A percentile compares a stretch with the other conserved stretches of the same genome.
These are phyloP conservation scores for Acridotheres tristis DNA, from an alignment of 2,797 vertebrate genomes.

Conservation along the genomic window DNA sequence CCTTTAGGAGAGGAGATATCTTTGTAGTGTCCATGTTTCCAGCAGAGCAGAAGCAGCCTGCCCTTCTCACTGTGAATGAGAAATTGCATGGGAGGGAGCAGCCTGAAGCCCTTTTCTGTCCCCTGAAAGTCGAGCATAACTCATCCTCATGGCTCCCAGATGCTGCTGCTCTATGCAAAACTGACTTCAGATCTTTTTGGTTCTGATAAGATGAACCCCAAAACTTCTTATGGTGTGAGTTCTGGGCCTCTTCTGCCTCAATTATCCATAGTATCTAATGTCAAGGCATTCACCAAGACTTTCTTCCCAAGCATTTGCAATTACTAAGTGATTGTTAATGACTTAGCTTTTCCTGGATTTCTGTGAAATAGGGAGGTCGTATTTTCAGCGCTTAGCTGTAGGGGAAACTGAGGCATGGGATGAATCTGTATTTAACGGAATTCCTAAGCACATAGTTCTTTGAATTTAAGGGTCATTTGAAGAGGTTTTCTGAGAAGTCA, in stretches of 20 bases:
- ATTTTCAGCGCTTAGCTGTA: background rate
- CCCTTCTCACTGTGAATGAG: background rate
- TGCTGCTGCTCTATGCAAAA: background rate
- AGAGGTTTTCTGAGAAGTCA: background rate
- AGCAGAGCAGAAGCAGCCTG: background rate
- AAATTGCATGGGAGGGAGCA: background rate
- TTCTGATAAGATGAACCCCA: background rate
- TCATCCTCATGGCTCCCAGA: background rate
- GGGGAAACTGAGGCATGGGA: background rate
- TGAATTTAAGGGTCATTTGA: background rate
- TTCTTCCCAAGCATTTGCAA: background rate
- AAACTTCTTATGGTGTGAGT: background rate
- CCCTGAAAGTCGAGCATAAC: background rate
- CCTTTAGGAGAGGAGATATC: background rate
- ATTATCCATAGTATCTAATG: background rate
- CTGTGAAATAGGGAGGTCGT: background rate
- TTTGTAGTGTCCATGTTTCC: background rate
- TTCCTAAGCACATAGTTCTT: background rate
- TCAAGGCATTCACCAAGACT: background rate
- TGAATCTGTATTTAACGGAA: background rate
- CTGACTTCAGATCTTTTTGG: background rate
- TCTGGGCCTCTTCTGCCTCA: background rate
- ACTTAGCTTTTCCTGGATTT: background rate
- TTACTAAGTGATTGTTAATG: background rate
- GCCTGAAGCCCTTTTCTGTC: background rate